Percentiles rank a stretch among this genome's conserved stretches.
phyloP scores from a whole-genome alignment of 2,113 vertebrate genomes.

The Alectura lathami region DNA sequence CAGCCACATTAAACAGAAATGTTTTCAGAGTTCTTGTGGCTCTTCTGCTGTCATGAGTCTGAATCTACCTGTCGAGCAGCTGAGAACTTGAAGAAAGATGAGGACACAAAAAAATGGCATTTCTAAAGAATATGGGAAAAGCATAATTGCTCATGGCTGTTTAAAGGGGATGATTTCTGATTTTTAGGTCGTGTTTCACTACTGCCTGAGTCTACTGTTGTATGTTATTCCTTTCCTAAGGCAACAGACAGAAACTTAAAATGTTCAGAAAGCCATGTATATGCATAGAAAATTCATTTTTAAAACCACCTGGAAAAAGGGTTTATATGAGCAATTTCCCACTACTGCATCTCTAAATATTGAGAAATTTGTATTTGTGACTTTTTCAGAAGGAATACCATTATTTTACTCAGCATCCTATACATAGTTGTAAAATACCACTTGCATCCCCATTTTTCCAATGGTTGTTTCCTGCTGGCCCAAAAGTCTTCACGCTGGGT shows the following conservation, averaged over 20 bases:
- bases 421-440: neutral
- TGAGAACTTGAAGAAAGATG: neutral
- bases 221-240: neutral
- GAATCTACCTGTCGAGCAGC: neutral
- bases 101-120: neutral
- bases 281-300: neutral
- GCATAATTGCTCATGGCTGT: neutral
- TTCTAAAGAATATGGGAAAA: neutral
- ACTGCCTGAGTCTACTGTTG: neutral
- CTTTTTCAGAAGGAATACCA: neutral
- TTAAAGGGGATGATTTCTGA: neutral
- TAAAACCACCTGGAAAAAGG: neutral
- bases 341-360: neutral
- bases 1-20: slow-evolving; percentile 20
- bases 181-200: neutral
- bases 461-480: neutral
- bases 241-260: neutral
- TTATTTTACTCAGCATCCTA: neutral
- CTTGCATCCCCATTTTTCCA: neutral
- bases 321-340: neutral
- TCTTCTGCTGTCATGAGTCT: slow-evolving; percentile 9
- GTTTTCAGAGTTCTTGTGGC: slow-evolving; percentile 26
- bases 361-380: neutral
- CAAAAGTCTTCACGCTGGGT: slow-evolving; percentile 8
- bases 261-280: neutral